Base-by-base conservation (phyloP, 2,888 invertebrate species). In the Vesta saturnalis region DNA sequence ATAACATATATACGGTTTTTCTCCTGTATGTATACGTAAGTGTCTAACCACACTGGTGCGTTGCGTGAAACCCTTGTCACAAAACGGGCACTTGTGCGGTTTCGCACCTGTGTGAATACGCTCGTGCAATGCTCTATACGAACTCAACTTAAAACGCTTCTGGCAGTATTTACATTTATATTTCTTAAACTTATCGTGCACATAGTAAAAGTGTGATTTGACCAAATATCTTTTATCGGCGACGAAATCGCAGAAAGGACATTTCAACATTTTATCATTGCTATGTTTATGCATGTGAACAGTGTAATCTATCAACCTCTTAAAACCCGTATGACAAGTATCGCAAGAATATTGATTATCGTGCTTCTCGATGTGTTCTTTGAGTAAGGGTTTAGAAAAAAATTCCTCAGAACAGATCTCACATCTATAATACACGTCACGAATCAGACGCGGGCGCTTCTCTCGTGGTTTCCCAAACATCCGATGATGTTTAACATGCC, bases 81-180 rank as follows among this genome's bases (percentile, higher is more conserved):
- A 71, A 35, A 62, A 61, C 0, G 65, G 65, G 21, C 71, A 71
- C 0, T 80, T 77, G 60, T 80, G 87, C 0, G 86, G 85, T 22
- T 68, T 68, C 19, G 55, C 65, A 8, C 67, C 69, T 85, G 83
- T 89, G 87, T 54, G 89, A 89, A 79, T 87, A 86, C 83, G 89
- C 88, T 88, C 87, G 82, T 89, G 89, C 57, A 89, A 83, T 39
- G 86, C 87, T 74, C 89, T 81, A 77, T 88, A 87, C 77, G 87
- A 87, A 74, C 88, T 86, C 80, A 89, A 88, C 23, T 87, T 72
- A 30, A 77, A 77, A 4, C 64, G 69, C 87, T 65, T 80, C 77
- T 10, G 77, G 43, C 77, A 77, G 52, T 67, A 75, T 14, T 73
- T 70, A 43, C 77, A 77, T 5, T 81, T 81, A 66, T 77, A 85